These are phyloP conservation scores for Onthophagus sagittarius DNA, from an alignment of 2,888 invertebrate genomes.

Conservation along the genomic window DNA sequence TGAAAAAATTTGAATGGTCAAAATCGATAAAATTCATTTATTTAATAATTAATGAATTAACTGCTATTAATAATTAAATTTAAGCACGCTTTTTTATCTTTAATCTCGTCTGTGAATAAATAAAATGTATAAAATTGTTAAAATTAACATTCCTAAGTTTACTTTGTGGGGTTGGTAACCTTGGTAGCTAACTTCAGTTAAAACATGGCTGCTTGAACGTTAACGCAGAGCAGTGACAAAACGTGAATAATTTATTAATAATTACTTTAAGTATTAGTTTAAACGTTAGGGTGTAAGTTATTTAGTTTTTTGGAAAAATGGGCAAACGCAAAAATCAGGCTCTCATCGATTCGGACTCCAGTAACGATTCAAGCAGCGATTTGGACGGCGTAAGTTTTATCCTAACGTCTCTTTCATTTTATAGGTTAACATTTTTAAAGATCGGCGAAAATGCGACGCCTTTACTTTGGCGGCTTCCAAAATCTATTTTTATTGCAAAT, in stretches of 20 bases:
- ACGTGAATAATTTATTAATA: slow-evolving; percentile 5
- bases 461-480: background rate
- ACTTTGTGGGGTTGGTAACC: background rate
- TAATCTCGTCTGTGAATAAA: no score
- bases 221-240: slow-evolving; percentile 16
- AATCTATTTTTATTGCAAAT: background rate
- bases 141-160: background rate
- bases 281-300: slow-evolving; percentile 3
- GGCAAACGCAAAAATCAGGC: slow-evolving; percentile 82
- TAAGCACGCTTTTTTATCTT: no score
- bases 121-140: background rate
- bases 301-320: slow-evolving; percentile 51
- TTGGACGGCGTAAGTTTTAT: slow-evolving; percentile 64
- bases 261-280: slow-evolving; percentile 1
- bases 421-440: slow-evolving; percentile 22
- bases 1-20: no score
- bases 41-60: no score
- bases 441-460: background rate
- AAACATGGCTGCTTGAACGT: slow-evolving; percentile 19
- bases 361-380: slow-evolving; percentile 76
- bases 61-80: no score
- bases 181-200: background rate
- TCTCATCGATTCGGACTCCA: slow-evolving; percentile 78
- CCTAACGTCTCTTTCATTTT: slow-evolving; percentile 2
- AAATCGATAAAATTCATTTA: no score